Evolutionary conservation across 2,113 vertebrate genomes (phyloP), one percentile per base, ranked within the genome.

Genomic region (Cynopterus brachyotis): DNA sequence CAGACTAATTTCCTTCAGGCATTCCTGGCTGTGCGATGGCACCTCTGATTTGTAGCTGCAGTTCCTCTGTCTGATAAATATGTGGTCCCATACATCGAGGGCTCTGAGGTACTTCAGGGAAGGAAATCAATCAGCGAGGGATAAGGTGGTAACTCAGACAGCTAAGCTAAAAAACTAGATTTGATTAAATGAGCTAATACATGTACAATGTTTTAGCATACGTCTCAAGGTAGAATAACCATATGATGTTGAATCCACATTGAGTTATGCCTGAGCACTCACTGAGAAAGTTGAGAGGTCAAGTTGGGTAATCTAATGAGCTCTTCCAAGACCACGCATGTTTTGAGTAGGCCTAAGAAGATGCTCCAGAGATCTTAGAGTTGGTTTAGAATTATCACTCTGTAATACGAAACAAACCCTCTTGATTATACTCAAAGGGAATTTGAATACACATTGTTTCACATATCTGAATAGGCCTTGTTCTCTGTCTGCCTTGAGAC

Each of bases 371-470:
- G 60, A 85, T 85, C 79, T 93, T 24, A 53, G 62, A 90, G 40
- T 89, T 47, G 86, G 62, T 95, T 96, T 42, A 64, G 64, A 89
- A 92, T 97, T 88, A 96, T 96, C 81, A 76, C 37, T 93, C 40
- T 88, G 32, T 70, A 87, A 37, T 70, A 32, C n/a, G 85, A 96
- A 97, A 98, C 97, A 98, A 98, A 78, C 59, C 55, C 32, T 92
- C 96, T 96, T 98, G 97, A 97, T 97, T 98, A 94, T 94, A 79
- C 91, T 97, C 95, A 96, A 88, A 87, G 85, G 90, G 50, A 82
- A 91, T 91, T 95, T 94, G 96, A 97, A 97, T 97, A 78, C 40
- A 95, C 45, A 96, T 97, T 98, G 97, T 98, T 95, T 94, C 73
- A 37, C 47, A 19, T 85, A 83, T 97, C 78, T 96, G 97, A 97